Conservation (phyloP, 1,140 invertebrate species). For the Probaryconus sp. region DNA sequence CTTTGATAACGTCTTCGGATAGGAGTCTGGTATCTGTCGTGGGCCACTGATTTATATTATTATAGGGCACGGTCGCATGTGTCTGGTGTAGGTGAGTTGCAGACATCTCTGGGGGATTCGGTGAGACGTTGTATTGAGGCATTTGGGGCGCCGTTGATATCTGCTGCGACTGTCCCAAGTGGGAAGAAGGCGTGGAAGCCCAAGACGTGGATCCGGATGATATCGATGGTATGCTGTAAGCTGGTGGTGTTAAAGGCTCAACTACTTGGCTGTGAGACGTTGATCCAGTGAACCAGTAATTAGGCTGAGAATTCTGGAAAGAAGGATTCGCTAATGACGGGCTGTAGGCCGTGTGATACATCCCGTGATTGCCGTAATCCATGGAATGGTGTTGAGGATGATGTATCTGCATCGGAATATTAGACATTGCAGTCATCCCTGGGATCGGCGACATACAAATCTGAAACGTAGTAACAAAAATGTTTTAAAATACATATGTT, state of each 20-base stretch:
- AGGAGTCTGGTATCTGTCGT: constrained; percentile 51
- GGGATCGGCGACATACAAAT: constrained; percentile 68
- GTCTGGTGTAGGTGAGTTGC: constrained; percentile 48
- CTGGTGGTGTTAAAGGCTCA: constrained; percentile 57
- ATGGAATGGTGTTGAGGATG: constrained; percentile 44
- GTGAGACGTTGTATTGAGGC: constrained; percentile 65
- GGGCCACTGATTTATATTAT: constrained; percentile 57
- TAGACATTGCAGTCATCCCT: constrained; percentile 65
- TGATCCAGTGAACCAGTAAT: constrained; percentile 63
- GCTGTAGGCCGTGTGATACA: constrained; percentile 66
- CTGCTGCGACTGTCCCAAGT: constrained; percentile 39
- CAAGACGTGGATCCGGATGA: constrained; percentile 50
- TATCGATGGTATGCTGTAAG: constrained; percentile 61
- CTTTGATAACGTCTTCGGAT: constrained; percentile 20
- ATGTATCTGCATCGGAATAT: constrained; percentile 63
- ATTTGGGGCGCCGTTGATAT: constrained; percentile 40
- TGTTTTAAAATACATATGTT: no score
- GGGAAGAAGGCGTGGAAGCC: constrained; percentile 46
- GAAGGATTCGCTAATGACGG: constrained; percentile 20
- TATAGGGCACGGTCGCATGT: constrained; percentile 37
- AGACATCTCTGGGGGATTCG: constrained; percentile 59
- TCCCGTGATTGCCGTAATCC: constrained; percentile 61
- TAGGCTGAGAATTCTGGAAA: constrained; percentile 31
- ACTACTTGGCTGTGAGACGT: constrained; percentile 53
- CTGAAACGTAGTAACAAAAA: constrained; percentile 59